phyloP scores from a whole-genome alignment of 2,113 vertebrate species.

The Myocastor coypus region DNA sequence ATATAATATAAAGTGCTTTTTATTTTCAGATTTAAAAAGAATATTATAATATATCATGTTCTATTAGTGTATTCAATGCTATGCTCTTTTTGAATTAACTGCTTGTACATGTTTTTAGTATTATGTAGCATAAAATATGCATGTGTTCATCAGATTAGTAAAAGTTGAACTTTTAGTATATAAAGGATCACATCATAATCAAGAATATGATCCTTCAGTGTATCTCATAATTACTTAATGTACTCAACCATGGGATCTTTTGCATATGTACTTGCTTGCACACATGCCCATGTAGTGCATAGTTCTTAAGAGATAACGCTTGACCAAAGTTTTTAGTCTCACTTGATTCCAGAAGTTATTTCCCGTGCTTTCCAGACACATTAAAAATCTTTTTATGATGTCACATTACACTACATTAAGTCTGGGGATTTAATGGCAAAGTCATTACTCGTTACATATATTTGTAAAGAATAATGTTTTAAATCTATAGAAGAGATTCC shows the following conservation, averaged over 20 bases:
- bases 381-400: conserved; percentile 54
- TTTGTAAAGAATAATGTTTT: conserved; percentile 62
- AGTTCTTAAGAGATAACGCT: neutral
- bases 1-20: neutral
- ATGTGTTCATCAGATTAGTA: conserved; percentile 39
- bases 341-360: conserved; percentile 48
- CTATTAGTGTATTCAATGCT: neutral
- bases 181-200: conserved; percentile 20
- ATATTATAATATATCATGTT: neutral
- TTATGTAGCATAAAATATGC: neutral
- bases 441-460: conserved; percentile 49
- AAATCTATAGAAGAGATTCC: conserved; percentile 45
- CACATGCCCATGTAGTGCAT: neutral
- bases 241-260: neutral
- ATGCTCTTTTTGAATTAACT: neutral
- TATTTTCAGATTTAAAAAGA: conserved; percentile 36
- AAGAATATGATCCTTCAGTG: neutral
- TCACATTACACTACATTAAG: too few relatives aligned
- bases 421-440: conserved; percentile 55
- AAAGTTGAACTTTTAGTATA: conserved; percentile 3
- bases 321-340: conserved; percentile 33
- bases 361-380: neutral
- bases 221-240: neutral
- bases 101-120: conserved; percentile 29
- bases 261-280: neutral